Base-by-base conservation (phyloP, 1,140 invertebrate species). In the Meloidogyne chitwoodi region DNA sequence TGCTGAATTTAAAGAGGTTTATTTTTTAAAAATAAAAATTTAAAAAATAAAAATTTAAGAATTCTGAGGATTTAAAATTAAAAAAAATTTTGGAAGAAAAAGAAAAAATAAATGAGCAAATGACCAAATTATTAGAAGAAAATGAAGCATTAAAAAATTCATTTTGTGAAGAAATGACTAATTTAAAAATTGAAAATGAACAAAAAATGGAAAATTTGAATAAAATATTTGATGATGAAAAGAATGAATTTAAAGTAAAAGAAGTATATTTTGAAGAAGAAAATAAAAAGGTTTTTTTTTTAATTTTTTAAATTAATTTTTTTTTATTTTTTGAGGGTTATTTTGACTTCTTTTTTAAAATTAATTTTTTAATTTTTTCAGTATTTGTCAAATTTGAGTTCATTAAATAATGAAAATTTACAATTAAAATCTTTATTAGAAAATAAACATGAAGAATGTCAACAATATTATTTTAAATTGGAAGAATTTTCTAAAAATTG, bases 371-470 rank as follows among this genome's bases (percentile, higher is more conserved):
- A n/a, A 68, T 26, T 38, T 34, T 24, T 69, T 41, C 68, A 38
- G 44, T 19, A 19, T 19, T 19, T 48, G 16, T 4, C 14, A 48
- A 19, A 19, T 19, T 24, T 75, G 3, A 24, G n/a, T 22, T 19
- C 16, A 12, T 26, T 76, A 34, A 44, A 0, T 34, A 41, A 11
- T 31, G 61, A 77, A 1, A 77, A 61, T 56, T 1, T 16, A 16
- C n/a, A 77, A 74, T 22, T 77, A 29, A 64, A 71, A 24, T 26
- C 22, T 29, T 74, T 77, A 19, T 34, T 77, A 11, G 31, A 63
- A 27, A 31, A 64, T 31, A 75, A 77, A 56, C 75, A 77, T 71
- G 16, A 27, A 0, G 75, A 77, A 44, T 66, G 75, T 38, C 67
- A 77, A 64, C 10, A 64, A 56, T 77, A 77, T 41, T 77, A 77